These are phyloP conservation scores for Dorcus hopei DNA, from an alignment of 2,888 invertebrate genomes.

Conservation along the genomic window DNA sequence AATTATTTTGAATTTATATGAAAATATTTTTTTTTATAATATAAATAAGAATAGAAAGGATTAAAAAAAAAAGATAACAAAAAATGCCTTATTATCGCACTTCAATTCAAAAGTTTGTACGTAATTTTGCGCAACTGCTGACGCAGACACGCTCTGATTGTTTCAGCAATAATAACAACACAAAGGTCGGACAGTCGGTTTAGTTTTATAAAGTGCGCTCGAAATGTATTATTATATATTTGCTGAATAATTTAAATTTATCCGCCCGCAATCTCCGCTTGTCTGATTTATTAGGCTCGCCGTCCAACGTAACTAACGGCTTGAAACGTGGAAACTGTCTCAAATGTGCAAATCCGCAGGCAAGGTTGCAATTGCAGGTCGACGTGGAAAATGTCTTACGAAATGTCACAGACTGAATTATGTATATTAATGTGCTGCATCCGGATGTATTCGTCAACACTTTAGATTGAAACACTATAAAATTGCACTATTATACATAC, in stretches of 20 bases:
- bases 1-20: no score
- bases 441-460: background rate
- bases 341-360: background rate
- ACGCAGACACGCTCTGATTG: constrained; percentile 36
- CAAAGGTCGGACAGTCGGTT: background rate
- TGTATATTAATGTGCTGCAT: background rate
- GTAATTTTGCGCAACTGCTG: constrained; percentile 32
- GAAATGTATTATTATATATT: background rate
- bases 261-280: background rate
- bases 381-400: no score
- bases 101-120: background rate
- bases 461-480: no score
- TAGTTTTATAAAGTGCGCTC: background rate
- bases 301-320: background rate
- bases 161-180: constrained; percentile 8
- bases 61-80: no score
- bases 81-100: no score
- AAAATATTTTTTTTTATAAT: no score
- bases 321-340: background rate
- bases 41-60: no score
- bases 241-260: background rate
- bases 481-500: no score
- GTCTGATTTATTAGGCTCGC: constrained; percentile 1
- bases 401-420: constrained; percentile 1
- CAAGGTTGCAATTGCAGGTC: no score